Conservation (phyloP, 1,140 invertebrate genomes). For the Brachionus koreanus region DNA sequence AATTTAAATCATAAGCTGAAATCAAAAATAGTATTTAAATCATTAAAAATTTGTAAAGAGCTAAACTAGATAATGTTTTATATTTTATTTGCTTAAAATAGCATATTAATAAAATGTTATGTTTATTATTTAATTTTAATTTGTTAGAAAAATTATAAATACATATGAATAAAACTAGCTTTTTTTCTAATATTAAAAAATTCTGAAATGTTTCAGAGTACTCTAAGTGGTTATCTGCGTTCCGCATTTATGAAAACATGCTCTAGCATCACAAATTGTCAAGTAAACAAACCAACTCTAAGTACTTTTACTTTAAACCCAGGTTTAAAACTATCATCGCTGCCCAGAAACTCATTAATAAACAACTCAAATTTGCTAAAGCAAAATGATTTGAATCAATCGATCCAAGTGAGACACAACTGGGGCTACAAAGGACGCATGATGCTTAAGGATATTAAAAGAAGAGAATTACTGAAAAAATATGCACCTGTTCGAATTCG, state of each 20-base stretch:
- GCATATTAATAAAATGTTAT: too few species aligned
- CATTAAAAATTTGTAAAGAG: too few species aligned
- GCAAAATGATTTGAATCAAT: conserved; percentile 2
- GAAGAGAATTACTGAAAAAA: conserved; percentile 69
- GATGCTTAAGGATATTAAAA: conserved; percentile 77
- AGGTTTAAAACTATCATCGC: not conserved
- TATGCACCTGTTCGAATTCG: conserved; percentile 69
- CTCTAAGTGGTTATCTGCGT: not conserved
- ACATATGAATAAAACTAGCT: too few species aligned
- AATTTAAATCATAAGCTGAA: too few species aligned
- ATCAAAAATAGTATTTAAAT: too few species aligned
- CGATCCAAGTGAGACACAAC: conserved; percentile 22
- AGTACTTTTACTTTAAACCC: not conserved
- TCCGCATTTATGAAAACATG: not conserved
- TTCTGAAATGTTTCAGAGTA: conserved; percentile 8
- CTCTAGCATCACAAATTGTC: not conserved
- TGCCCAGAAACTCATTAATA: not conserved
- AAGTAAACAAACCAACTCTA: not conserved
- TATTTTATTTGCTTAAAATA: too few species aligned
- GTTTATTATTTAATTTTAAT: too few species aligned
- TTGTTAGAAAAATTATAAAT: too few species aligned
- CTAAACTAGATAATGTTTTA: too few species aligned
- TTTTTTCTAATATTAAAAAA: not conserved
- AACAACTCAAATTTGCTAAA: not conserved
- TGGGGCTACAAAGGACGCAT: conserved; percentile 41